Conservation (phyloP, 2,888 invertebrate species). For the Phalera bucephala region DNA sequence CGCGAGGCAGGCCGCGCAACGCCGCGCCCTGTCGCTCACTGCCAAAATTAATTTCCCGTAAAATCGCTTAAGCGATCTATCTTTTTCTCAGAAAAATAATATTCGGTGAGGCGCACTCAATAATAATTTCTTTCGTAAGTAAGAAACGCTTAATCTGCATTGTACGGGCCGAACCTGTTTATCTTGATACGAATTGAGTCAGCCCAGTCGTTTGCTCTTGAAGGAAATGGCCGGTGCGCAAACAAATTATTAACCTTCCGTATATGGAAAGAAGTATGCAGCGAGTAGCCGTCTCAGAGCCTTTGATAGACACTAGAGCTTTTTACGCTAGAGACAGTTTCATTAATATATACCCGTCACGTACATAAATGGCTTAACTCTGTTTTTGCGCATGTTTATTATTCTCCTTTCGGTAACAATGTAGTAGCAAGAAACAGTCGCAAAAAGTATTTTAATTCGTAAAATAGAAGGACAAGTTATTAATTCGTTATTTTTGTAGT, state of each 20-base stretch:
- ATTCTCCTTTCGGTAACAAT: conserved; percentile 24
- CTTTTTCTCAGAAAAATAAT: conserved; percentile 76
- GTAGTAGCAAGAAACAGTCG: conserved; percentile 17
- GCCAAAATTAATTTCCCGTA: conserved; percentile 78
- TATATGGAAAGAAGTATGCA: conserved; percentile 55
- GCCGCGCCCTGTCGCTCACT: conserved; percentile 70
- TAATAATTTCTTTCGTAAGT: conserved; percentile 60
- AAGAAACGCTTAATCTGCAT: conserved; percentile 63
- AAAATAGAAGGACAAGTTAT: background rate
- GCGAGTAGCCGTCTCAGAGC: conserved; percentile 47
- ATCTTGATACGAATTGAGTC: conserved; percentile 56
- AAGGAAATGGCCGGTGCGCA: conserved; percentile 56
- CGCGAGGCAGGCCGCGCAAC: conserved; percentile 38
- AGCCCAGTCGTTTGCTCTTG: conserved; percentile 47
- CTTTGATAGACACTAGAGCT: conserved; percentile 50
- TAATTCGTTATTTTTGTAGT: background rate
- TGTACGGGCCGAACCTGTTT: conserved; percentile 53
- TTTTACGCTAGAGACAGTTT: conserved; percentile 49
- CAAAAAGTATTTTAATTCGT: background rate
- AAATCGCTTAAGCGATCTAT: conserved; percentile 78
- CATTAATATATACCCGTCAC: conserved; percentile 55
- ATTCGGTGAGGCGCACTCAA: conserved; percentile 54
- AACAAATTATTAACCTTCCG: conserved; percentile 71
- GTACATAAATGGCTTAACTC: conserved; percentile 44
- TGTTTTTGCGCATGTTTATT: conserved; percentile 47